A percentile compares a stretch with the other conserved stretches of the same genome.
Conservation (phyloP, 2,797 vertebrate genomes). For the Gallinago stenura region DNA sequence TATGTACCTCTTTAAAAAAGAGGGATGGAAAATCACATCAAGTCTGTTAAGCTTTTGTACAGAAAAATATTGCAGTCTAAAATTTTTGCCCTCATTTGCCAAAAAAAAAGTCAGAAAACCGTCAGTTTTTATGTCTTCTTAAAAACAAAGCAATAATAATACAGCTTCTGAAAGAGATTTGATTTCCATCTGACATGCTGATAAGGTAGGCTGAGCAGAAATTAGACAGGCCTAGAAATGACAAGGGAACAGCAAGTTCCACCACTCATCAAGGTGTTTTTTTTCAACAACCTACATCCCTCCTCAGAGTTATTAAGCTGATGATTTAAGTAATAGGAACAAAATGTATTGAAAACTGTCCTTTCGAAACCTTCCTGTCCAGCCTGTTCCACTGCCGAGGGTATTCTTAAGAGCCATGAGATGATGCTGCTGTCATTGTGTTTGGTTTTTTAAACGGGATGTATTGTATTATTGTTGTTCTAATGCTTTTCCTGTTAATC, state of each 20-base stretch:
- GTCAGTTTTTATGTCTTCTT: not conserved
- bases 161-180: not conserved
- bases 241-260: not conserved
- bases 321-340: constrained; percentile 9
- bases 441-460: not conserved
- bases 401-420: not conserved
- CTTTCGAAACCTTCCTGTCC: not conserved
- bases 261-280: not conserved
- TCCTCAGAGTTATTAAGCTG: not conserved
- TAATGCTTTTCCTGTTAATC: not conserved
- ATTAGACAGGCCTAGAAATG: not conserved
- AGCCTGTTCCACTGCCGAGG: not conserved
- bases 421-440: not conserved
- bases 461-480: not conserved
- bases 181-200: constrained; percentile 11
- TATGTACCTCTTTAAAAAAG: not conserved
- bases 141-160: constrained; percentile 15
- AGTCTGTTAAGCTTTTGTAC: not conserved
- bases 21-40: not conserved
- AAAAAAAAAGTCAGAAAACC: constrained; percentile 3
- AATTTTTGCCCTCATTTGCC: constrained; percentile 9
- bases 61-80: not conserved
- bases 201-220: not conserved
- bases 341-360: not conserved
- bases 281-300: not conserved